Conservation (phyloP, 2,888 invertebrate species). For the Teleogryllus oceanicus region DNA sequence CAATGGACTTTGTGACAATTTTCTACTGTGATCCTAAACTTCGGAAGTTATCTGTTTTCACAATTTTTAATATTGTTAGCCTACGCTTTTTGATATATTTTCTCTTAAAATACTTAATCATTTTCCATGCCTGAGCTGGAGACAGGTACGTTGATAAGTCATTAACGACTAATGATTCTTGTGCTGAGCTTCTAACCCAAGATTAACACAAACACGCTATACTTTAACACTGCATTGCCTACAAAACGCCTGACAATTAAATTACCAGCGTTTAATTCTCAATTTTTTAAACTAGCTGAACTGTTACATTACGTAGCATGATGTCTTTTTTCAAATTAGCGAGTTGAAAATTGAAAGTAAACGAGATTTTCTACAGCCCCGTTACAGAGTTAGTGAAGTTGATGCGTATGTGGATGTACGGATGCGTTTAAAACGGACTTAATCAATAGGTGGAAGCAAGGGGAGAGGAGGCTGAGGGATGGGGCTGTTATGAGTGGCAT, state of each 20-base stretch:
- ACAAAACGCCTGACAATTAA: constrained; percentile 6
- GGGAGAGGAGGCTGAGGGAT: neutral
- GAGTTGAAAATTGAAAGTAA: constrained; percentile 18
- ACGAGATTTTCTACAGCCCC: neutral
- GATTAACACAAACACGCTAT: constrained; percentile 1
- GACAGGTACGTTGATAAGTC: neutral
- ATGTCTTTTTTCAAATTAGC: constrained; percentile 18
- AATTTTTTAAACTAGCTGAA: constrained; percentile 18
- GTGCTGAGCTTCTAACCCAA: neutral
- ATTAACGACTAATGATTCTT: neutral
- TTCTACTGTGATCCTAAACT: too few species aligned
- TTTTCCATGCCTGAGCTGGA: neutral
- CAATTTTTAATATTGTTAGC: too few species aligned
- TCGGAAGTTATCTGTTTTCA: too few species aligned
- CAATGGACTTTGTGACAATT: too few species aligned
- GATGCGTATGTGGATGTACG: constrained; percentile 9
- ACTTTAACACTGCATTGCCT: neutral
- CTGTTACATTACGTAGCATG: constrained; percentile 11
- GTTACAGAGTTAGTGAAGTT: neutral
- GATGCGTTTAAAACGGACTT: constrained; percentile 8
- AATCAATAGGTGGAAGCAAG: neutral
- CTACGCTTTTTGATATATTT: too few species aligned
- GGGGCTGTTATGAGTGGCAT: constrained; percentile 18
- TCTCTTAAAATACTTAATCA: neutral
- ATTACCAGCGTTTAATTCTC: constrained; percentile 7